Evolutionary conservation across 2,797 vertebrate genomes (phyloP), one percentile per base, ranked within the genome.

Genomic region (Pipistrellus nathusii): DNA sequence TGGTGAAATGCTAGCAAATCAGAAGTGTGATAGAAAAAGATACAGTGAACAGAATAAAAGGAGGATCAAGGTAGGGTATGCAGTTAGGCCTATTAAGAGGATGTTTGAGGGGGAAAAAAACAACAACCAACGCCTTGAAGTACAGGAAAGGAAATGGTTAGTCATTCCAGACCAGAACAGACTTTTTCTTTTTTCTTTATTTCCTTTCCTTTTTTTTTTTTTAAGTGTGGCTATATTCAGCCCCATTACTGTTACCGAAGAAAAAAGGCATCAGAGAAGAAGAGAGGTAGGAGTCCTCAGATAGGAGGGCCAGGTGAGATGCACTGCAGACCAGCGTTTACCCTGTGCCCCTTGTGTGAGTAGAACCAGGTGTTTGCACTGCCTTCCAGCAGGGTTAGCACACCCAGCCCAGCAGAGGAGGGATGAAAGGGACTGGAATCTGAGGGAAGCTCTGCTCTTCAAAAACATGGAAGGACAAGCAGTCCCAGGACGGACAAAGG

Each of bases 401-500:
- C 13, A 68, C 30, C 30, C 44, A 2, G 0, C 30, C 30, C 20
- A 4, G 53, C 69, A 46, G 5, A 4, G 38, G 25, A 73, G 12
- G 32, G 86, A 94, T 91, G 59, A 96, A 96, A 96, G 69, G 41
- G 32, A 81, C n/a, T 32, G 3, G 8, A 91, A 51, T 72, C 73
- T 0, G 1, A 90, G 76, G 77, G 55, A 57, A 62, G 68, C 18
- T 53, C 85, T 55, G 14, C 11, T 86, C 91, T 96, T 96, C 95
- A 85, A 75, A 96, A 96, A 75, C 35, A 72, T 32, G 64, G 27
- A 81, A 69, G 5, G 25, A 96, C 90, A 76, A 92, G 90, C 85
- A 87, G 80, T 81, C 72, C 46, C 83, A 8, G 25, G 53, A 57
- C 25, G 41, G 85, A 73, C 73, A 20, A 18, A n/a, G 93, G 94